Percentiles rank a stretch among this genome's conserved stretches.
Evolutionary conservation across 1,140 invertebrate species (phyloP).

Genomic region (Physella acuta): DNA sequence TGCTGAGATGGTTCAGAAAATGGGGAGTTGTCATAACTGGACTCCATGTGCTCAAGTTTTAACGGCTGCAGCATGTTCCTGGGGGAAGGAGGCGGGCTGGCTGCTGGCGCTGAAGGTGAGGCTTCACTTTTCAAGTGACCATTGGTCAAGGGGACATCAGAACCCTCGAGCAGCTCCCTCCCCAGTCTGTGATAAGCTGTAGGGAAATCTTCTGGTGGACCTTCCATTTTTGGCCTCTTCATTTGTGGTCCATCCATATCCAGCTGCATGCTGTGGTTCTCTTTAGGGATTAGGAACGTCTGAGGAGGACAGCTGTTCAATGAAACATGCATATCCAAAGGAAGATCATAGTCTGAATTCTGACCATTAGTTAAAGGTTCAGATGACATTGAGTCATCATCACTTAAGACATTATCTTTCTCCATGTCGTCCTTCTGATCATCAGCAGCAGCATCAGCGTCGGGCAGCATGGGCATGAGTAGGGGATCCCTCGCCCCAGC

Average conservation of each 20-base stretch:
- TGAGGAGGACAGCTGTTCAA: conserved; percentile 28
- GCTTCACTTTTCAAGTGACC: conserved; percentile 91
- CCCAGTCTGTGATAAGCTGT: conserved; percentile 57
- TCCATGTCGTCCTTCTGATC: neutral
- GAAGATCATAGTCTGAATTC: conserved; percentile 32
- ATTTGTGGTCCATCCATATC: conserved; percentile 20
- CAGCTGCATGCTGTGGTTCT: conserved; percentile 17
- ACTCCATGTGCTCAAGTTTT: neutral
- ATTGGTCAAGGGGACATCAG: conserved; percentile 71
- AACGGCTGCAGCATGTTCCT: conserved; percentile 1
- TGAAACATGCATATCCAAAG: conserved; percentile 32
- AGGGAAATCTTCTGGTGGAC: conserved; percentile 41
- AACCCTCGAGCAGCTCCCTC: conserved; percentile 44
- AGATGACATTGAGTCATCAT: conserved; percentile 13
- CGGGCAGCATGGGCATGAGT: neutral
- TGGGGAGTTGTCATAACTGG: neutral
- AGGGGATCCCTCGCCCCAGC: conserved; percentile 26
- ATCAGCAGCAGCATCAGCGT: neutral
- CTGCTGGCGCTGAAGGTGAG: conserved; percentile 32
- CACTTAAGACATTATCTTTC: neutral
- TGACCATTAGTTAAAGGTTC: conserved; percentile 1
- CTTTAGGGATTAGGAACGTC: conserved; percentile 28
- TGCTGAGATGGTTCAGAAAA: neutral
- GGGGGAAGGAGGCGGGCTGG: conserved; percentile 20
- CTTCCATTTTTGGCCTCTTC: conserved; percentile 25